These are phyloP conservation scores for Heliopora coerulea DNA, from an alignment of 92 coral and sea anemone species.

Conservation along the genomic window DNA sequence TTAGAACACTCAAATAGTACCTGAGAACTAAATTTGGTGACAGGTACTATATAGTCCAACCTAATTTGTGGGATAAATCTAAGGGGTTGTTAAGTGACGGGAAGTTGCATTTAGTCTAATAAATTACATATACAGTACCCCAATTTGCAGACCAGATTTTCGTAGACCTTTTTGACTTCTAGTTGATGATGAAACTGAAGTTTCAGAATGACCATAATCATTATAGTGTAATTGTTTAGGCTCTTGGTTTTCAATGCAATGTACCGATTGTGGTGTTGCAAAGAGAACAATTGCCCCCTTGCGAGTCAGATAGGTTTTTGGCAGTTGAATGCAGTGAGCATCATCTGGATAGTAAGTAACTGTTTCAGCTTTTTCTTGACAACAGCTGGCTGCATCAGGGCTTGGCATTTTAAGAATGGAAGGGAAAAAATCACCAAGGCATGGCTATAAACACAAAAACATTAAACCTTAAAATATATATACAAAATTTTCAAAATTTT, in stretches of 20 bases:
- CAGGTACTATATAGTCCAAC: no score
- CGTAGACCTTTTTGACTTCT: no score
- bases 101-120: no score
- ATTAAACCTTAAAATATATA: background rate
- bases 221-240: slow-evolving; percentile 5
- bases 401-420: background rate
- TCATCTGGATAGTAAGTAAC: background rate
- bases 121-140: no score
- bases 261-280: slow-evolving; percentile 66
- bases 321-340: slow-evolving; percentile 37
- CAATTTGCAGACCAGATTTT: no score
- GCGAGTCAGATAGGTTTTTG: slow-evolving; percentile 91
- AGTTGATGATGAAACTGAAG: no score
- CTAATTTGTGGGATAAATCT: no score
- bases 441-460: slow-evolving; percentile 1
- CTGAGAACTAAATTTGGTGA: no score
- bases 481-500: no score
- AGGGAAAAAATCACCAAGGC: slow-evolving; percentile 11
- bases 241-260: slow-evolving; percentile 24
- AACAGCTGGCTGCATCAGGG: background rate
- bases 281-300: slow-evolving; percentile 90
- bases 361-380: background rate
- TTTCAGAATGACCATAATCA: background rate
- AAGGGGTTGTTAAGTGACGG: no score
- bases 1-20: no score